Evolutionary conservation across 2,113 vertebrate species (phyloP), one percentile per base, ranked within the genome.

Genomic region (Irena cyanogastra): DNA sequence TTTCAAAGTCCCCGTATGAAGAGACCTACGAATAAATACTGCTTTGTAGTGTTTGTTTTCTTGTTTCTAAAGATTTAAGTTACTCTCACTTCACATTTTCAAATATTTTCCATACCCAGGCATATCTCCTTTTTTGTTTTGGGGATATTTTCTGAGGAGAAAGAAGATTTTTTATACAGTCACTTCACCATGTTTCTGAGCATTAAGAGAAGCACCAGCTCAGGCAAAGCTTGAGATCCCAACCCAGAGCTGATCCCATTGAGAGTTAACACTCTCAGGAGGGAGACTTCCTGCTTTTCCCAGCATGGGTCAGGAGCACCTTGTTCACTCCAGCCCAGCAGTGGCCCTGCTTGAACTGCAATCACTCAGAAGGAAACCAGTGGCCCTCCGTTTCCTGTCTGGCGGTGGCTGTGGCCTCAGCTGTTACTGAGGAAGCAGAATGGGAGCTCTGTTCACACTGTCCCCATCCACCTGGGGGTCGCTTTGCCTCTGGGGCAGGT

Each of bases 11-110:
- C 33, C 71, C 3, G 0, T 20, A 5, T n/a, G 57, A 44, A 64
- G 57, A 64, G 30, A 17, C 30, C 50, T 52, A 14, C 50, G 61
- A 60, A 60, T n/a, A 53, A 64, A 13, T 22, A 24, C n/a, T 76
- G 41, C 33, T 93, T 91, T 28, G 30, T 61, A 42, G 30, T 31
- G 21, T 47, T 60, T 30, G 6, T 68, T 45, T 33, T 61, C 86
- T 90, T 59, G 45, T 75, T 94, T 93, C 60, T 93, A 57, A 89
- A 86, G 50, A 70, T 89, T 81, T 42, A 22, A 69, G 23, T 90
- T 77, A 71, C 68, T 90, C 71, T 94, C 83, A 92, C 54, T 90
- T 97, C 80, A 52, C 37, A 13, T 63, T 96, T 93, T 93, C 47
- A 83, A 74, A 41, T 71, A 30, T 71, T 84, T 66, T 75, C 56